A percentile compares a stretch with the other conserved stretches of the same genome.
phyloP scores from a whole-genome alignment of 35 echinoderm and acorn worm species.

The Strongylocentrotus purpuratus region DNA sequence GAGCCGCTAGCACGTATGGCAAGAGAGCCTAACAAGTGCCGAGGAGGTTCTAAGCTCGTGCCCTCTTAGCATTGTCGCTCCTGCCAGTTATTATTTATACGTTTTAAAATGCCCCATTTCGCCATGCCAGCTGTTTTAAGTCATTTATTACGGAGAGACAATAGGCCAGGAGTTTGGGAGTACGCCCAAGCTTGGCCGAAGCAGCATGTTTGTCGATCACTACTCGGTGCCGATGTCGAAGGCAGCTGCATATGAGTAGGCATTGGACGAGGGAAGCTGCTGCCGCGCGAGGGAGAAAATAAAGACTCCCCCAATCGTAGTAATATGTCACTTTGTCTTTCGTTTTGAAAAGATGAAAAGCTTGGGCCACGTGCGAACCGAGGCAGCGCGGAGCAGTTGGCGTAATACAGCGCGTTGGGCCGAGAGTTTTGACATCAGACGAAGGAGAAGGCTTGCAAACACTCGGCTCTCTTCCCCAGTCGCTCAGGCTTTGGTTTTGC shows the following conservation, averaged over 20 bases:
- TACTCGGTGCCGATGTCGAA: background rate
- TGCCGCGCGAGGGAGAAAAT: conserved; percentile 40
- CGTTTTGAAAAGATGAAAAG: conserved; percentile 56
- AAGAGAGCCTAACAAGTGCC: conserved; percentile 37
- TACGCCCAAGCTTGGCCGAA: background rate
- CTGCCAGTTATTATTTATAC: conserved; percentile 56
- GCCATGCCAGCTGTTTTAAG: conserved; percentile 54
- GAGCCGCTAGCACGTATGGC: conserved; percentile 22
- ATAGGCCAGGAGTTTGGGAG: conserved; percentile 33
- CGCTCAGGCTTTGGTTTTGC: background rate
- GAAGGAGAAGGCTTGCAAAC: conserved; percentile 39
- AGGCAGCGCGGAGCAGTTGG: conserved; percentile 46
- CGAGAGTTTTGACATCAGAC: conserved; percentile 2
- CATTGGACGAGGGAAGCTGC: conserved; percentile 20
- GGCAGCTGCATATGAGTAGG: conserved; percentile 23
- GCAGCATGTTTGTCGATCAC: conserved; percentile 42
- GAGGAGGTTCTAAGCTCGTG: background rate
- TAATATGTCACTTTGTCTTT: conserved; percentile 58
- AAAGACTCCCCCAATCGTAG: conserved; percentile 43
- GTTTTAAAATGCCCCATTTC: conserved; percentile 56
- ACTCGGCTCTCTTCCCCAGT: conserved; percentile 29
- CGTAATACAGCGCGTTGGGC: conserved; percentile 34
- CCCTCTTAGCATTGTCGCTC: conserved; percentile 43
- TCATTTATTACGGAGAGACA: conserved; percentile 53
- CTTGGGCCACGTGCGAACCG: conserved; percentile 40